Base-by-base conservation (phyloP, 2,888 invertebrate genomes). In the Apocheima hispidaria region DNA sequence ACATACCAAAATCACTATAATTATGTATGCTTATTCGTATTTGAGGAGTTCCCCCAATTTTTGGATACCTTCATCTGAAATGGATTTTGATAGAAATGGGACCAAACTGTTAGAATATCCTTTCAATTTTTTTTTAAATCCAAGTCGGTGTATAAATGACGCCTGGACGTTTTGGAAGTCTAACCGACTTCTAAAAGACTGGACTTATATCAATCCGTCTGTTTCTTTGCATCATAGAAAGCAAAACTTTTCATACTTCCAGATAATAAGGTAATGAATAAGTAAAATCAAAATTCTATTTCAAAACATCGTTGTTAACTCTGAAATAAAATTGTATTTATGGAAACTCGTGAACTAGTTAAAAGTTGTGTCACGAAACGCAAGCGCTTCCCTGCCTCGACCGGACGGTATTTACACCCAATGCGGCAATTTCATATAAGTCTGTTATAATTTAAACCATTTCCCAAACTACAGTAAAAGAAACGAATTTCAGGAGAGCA, bases 381-480 rank as follows among this genome's bases (percentile, higher is more conserved):
- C 55, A 35, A 40, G 51, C 48, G 59, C 61, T 49, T 53, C 54
- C 56, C 44, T 60, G 57, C 57, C 60, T 55, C 36, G 23, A 40
- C 56, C 65, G 14, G 26, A 4, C 50, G 21, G 73, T 68, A 74
- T 77, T 75, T 79, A 76, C 68, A 68, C 66, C 60, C 60, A n/a
- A n/a, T n/a, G n/a, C n/a, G 57, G 50, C 66, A 36, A 63, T 66
- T 66, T 71, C 71, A 69, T 71, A 73, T 72, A 68, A 70, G 70
- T 71, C 63, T 67, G 64, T 74, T 72, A 71, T 77, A 77, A 76
- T 71, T 79, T 70, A 74, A 77, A 73, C 69, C 79, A 79, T 72
- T 81, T 79, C 69, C 66, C 61, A 53, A 68, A 65, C 63, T 62
- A 72, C 71, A 74, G 74, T 73, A 72, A 74, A 77, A 77, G 69